Evolutionary conservation across 2,888 invertebrate genomes (phyloP), one percentile per base, ranked within the genome.

Genomic region (Xestia sexstrigata): DNA sequence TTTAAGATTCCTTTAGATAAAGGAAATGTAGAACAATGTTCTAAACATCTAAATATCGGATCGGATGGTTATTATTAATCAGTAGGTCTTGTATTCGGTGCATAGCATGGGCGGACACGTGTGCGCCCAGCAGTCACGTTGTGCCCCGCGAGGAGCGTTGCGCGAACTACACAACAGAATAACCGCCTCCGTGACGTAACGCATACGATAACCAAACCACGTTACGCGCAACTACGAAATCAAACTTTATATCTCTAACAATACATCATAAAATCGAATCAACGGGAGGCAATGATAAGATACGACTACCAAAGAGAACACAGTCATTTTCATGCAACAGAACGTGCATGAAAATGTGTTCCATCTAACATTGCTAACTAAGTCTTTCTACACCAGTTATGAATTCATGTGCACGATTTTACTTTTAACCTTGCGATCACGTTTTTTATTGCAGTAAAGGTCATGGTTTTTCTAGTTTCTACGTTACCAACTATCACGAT

Each of bases 91-190:
- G 23, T 73, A 68, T 68, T 69, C 70, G 62, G 42, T 23, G 26
- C 66, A 63, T 78, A 82, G 82, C 87, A 88, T 87, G 87, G 65
- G 58, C 42, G 20, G 73, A 49, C 79, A 83, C 78, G 83, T 81
- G 86, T 83, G 30, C 70, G 3, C 2, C 45, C n/a, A 45, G 4
- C 35, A 69, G 76, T 89, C 90, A 90, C 90, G 90, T 90, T 88
- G 79, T 62, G 42, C 11, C 68, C 73, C 78, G 79, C 83, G 83
- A 84, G 72, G 76, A 71, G 60, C 35, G 77, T 88, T 89, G 80
- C 83, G 80, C 79, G 83, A 86, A 89, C 82, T 77, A 77, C 79
- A 76, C 63, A 80, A 79, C 74, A 68, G 74, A 47, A 79, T 81
- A 83, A 84, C 79, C 70, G 70, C 70, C 82, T 72, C 39, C 62